Base-by-base conservation (phyloP, 2,113 vertebrate genomes). In the Xenus cinereus region DNA sequence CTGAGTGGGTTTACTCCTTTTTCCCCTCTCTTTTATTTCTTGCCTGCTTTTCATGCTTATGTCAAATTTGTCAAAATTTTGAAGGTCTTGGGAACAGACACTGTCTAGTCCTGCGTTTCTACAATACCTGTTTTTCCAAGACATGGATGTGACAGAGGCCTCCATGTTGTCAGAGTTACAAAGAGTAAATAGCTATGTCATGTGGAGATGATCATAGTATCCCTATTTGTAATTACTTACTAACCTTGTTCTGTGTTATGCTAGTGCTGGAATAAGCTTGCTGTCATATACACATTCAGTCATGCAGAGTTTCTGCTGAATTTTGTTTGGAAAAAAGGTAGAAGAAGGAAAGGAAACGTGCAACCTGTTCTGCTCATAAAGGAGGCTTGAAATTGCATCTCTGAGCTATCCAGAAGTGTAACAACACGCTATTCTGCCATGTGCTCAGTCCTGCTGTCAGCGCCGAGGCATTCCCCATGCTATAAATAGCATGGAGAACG, bases 381-480 rank as follows among this genome's bases (percentile, higher is more conserved):
- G 9, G 7, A 69, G 9, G 22, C 28, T 77, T 86, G 54, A 86
- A 80, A 63, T 32, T 54, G n/a, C 3, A 37, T 66, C 54, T 87
- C 23, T 53, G 30, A 73, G 43, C 12, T 23, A 88, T 66, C 19
- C 20, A 66, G 67, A 76, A 69, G 15, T 22, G 8, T 7, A 0
- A 50, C 21, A 83, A 28, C 18, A 8, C 0, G 3, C 1, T 66
- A 0, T 46, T 62, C 12, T 46, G 41, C 5, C 37, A 14, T 45
- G 54, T 5, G 1, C 32, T 80, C 22, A 35, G 50, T 32, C 27
- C n/a, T 84, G 24, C 35, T 73, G 37, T 4, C 62, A 45, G 45
- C 22, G 43, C 18, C 0, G 0, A 62, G 33, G 24, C 41, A 53
- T 82, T 62, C 27, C 50, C 27, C 12, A 0, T 32, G 9, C 23